A percentile compares a stretch with the other conserved stretches of the same genome.
These are phyloP conservation scores for Alouatta palliata DNA, from an alignment of 2,113 vertebrate genomes.

Conservation along the genomic window DNA sequence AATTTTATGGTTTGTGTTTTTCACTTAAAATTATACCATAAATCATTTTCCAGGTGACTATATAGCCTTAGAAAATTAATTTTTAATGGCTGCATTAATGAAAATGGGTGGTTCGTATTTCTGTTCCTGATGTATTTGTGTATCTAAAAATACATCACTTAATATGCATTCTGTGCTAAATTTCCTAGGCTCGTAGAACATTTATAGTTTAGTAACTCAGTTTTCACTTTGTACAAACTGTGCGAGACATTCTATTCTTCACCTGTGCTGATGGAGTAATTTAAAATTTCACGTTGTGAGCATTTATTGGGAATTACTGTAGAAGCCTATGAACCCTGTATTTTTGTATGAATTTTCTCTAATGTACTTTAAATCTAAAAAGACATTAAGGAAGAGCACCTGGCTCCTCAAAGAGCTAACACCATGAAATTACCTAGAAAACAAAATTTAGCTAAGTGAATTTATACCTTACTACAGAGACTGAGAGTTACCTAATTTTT, in stretches of 20 bases:
- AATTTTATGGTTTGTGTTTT: not conserved
- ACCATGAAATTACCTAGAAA: not conserved
- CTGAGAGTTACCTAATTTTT: not conserved
- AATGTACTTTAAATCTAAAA: not conserved
- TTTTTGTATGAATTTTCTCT: slow-evolving; percentile 12
- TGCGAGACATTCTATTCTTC: not conserved
- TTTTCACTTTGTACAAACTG: not conserved
- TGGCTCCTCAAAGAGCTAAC: not conserved
- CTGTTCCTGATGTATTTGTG: not conserved
- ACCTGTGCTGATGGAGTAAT: not conserved
- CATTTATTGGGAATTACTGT: not conserved
- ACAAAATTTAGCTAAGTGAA: not conserved
- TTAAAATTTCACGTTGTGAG: not conserved
- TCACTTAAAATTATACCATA: not conserved
- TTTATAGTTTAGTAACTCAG: not conserved
- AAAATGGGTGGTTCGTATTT: not conserved
- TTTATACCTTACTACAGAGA: not conserved
- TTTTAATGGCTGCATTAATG: not conserved
- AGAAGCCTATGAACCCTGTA: not conserved
- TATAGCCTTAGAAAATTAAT: not conserved
- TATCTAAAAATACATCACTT: not conserved
- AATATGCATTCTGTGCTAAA: not conserved
- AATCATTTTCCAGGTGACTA: not conserved
- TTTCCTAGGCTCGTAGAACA: not conserved
- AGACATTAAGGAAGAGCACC: not conserved